phyloP scores from a whole-genome alignment of 2,888 invertebrate genomes.

The Drosophila rubida region DNA sequence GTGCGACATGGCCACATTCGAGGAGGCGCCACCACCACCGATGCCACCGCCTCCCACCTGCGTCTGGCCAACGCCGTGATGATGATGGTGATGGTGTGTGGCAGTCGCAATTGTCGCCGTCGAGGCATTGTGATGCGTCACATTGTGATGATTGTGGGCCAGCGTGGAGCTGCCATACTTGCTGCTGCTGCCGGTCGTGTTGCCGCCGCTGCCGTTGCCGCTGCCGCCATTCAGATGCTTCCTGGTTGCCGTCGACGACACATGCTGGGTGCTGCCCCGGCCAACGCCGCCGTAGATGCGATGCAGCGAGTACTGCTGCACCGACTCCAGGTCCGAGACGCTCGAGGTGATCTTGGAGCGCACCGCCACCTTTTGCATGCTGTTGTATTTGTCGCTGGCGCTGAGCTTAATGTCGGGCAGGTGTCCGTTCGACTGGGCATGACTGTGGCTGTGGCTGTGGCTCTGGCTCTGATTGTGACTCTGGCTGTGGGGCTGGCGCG shows the following conservation, averaged over 20 bases:
- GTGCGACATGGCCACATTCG: conserved; percentile 85
- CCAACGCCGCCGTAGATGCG: conserved; percentile 83
- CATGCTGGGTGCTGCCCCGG: conserved; percentile 72
- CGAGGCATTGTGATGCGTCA: conserved; percentile 79
- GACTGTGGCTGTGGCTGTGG: conserved; percentile 50
- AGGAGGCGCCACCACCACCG: conserved; percentile 16
- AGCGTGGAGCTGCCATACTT: conserved; percentile 80
- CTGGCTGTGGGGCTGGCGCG: conserved; percentile 44
- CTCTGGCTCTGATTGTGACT: conserved; percentile 36
- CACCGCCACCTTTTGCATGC: conserved; percentile 84
- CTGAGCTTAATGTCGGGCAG: conserved; percentile 85
- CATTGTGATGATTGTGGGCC: conserved; percentile 79
- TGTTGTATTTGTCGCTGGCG: conserved; percentile 84
- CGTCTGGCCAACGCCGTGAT: conserved; percentile 37
- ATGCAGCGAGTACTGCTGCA: conserved; percentile 84
- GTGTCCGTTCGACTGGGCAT: conserved; percentile 82
- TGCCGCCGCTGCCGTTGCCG: conserved; percentile 48
- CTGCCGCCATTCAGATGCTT: conserved; percentile 78
- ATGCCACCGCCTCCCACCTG: not conserved
- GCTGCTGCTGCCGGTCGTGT: conserved; percentile 51
- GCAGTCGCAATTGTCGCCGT: conserved; percentile 72
- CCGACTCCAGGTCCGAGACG: conserved; percentile 84
- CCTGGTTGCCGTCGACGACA: conserved; percentile 81
- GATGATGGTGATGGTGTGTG: conserved; percentile 81
- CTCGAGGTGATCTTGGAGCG: conserved; percentile 84